A percentile compares a stretch with the other conserved stretches of the same genome.
phyloP scores from a whole-genome alignment of 2,888 invertebrate genomes.

The Dasypogon diadema region DNA sequence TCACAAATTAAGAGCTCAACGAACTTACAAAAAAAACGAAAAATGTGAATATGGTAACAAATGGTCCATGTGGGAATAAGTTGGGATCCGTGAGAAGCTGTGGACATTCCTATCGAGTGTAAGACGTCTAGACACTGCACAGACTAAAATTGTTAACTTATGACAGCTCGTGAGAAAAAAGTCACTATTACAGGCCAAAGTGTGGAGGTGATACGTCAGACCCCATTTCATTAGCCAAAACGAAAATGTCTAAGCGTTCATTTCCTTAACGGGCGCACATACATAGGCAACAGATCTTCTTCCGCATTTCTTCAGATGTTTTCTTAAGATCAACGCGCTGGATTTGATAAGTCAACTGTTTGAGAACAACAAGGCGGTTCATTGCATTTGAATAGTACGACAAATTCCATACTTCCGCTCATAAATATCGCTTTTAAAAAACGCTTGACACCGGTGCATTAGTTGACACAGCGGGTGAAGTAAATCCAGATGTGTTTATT shows the following conservation, averaged over 20 bases:
- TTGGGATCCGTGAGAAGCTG: conserved; percentile 36
- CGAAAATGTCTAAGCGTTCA: neutral
- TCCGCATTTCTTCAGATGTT: conserved; percentile 17
- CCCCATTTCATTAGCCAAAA: conserved; percentile 21
- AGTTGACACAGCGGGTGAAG: neutral
- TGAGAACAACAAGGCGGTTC: conserved; percentile 30
- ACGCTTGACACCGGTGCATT: conserved; percentile 25
- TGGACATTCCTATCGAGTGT: conserved; percentile 14
- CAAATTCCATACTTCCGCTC: conserved; percentile 37
- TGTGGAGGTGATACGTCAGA: conserved; percentile 23
- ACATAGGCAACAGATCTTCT: neutral
- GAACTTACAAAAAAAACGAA: conserved; percentile 5
- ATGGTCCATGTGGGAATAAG: conserved; percentile 39
- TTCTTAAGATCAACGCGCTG: conserved; percentile 6
- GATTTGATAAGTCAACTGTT: conserved; percentile 8
- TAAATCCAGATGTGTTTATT: conserved; percentile 4
- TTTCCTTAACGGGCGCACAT: neutral
- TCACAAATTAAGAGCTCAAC: conserved; percentile 10
- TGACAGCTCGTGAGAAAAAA: conserved; percentile 55
- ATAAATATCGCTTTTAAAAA: conserved; percentile 21
- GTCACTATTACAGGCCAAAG: conserved; percentile 1
- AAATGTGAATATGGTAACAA: conserved; percentile 16
- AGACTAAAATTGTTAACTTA: conserved; percentile 54
- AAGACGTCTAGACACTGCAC: conserved; percentile 53
- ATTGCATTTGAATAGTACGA: conserved; percentile 12